A percentile compares a stretch with the other conserved stretches of the same genome.
phyloP scores from a whole-genome alignment of 2,797 vertebrate genomes.

The Pangasius djambal region DNA sequence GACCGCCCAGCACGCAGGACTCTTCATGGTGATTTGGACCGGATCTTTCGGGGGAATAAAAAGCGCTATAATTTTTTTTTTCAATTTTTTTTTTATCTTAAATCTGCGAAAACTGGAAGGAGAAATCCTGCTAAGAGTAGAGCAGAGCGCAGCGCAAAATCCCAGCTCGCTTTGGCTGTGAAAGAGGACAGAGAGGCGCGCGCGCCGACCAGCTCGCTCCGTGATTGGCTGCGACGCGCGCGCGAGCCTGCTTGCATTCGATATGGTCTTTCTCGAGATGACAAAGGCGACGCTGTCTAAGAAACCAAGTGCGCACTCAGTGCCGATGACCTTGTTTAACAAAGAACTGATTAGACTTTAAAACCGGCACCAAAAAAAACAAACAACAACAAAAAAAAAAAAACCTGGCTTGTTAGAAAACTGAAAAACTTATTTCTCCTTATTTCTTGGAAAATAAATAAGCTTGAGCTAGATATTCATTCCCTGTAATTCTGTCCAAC shows the following conservation, averaged over 20 bases:
- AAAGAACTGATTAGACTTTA: conserved; percentile 4
- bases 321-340: conserved; percentile 23
- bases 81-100: neutral
- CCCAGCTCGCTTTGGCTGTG: conserved; percentile 60
- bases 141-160: conserved; percentile 56
- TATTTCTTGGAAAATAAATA: neutral
- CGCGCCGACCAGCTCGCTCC: conserved; percentile 60
- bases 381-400: too few species aligned
- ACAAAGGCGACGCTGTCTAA: conserved; percentile 47
- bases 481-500: too few species aligned
- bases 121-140: conserved; percentile 68
- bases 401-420: neutral
- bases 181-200: conserved; percentile 66
- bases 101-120: conserved; percentile 53
- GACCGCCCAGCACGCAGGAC: conserved; percentile 75
- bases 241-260: conserved; percentile 42
- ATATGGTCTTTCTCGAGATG: conserved; percentile 51
- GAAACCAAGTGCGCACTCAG: conserved; percentile 30
- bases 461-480: neutral
- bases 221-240: conserved; percentile 61
- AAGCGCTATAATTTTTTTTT: neutral
- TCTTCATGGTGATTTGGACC: conserved; percentile 68
- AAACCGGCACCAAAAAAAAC: neutral
- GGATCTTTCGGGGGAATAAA: neutral
- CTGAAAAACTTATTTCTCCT: neutral